A percentile compares a stretch with the other conserved stretches of the same genome.
Evolutionary conservation across 2,888 invertebrate genomes (phyloP).

Genomic region (Tromatobia lineatoria): DNA sequence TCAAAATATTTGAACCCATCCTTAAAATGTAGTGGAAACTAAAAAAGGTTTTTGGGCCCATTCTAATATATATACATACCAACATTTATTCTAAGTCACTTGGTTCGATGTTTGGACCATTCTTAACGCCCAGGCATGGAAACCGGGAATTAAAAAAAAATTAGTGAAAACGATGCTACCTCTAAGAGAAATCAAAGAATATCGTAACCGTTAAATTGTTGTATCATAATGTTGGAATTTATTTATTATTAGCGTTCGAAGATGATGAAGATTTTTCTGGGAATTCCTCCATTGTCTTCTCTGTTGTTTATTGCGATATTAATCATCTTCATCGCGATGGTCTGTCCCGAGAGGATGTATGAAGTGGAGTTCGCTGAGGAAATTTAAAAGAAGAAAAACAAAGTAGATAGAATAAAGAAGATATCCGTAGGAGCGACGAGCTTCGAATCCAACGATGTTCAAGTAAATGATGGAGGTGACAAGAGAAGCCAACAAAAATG

Average conservation of each 20-base stretch:
- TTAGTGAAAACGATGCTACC: too few relatives aligned
- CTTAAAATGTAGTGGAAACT: too few relatives aligned
- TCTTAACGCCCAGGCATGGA: too few relatives aligned
- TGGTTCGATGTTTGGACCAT: too few relatives aligned
- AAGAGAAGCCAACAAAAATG: slow-evolving; percentile 85
- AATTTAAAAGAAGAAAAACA: slow-evolving; percentile 86
- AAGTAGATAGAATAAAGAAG: slow-evolving; percentile 86
- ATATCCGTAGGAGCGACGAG: slow-evolving; percentile 86
- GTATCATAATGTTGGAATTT: background rate
- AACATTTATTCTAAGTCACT: too few relatives aligned
- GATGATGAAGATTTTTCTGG: background rate
- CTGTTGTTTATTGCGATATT: background rate
- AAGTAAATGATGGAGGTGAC: slow-evolving; percentile 85
- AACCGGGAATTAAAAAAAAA: too few relatives aligned
- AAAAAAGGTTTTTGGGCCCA: too few relatives aligned
- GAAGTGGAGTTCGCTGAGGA: slow-evolving; percentile 86
- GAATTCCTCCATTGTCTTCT: background rate
- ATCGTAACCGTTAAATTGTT: too few relatives aligned
- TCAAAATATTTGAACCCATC: too few relatives aligned
- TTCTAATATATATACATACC: too few relatives aligned
- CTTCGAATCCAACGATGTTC: slow-evolving; percentile 85
- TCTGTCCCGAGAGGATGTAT: slow-evolving; percentile 84
- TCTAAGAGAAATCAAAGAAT: background rate
- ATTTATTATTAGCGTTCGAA: background rate
- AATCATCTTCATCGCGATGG: slow-evolving; percentile 75